Evolutionary conservation across 2,113 vertebrate genomes (phyloP).

Genomic region (Otolemur garnettii): DNA sequence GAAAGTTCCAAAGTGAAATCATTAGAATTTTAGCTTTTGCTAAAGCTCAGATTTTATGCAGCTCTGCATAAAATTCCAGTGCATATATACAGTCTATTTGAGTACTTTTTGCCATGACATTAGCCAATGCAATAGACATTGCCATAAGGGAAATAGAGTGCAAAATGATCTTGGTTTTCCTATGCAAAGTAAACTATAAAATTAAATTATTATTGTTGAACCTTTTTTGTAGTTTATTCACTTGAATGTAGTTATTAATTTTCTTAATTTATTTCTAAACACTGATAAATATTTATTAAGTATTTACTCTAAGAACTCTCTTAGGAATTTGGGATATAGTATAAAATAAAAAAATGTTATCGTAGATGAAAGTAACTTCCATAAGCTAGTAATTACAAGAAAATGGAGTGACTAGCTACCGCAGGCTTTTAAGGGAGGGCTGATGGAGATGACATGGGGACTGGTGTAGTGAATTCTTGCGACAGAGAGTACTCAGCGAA

Average conservation of each 20-base stretch:
- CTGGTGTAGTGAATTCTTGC: not conserved
- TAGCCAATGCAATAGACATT: not conserved
- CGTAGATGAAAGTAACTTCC: not conserved
- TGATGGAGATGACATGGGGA: not conserved
- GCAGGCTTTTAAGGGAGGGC: not conserved
- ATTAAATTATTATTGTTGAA: conserved; percentile 37
- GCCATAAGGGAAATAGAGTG: not conserved
- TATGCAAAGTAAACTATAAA: conserved; percentile 45
- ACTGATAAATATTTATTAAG: conserved; percentile 25
- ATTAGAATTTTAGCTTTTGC: not conserved
- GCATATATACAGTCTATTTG: not conserved
- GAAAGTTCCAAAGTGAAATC: conserved; percentile 31
- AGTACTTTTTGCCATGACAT: conserved; percentile 42
- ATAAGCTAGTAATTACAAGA: conserved; percentile 51
- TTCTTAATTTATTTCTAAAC: conserved; percentile 65
- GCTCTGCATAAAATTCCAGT: not conserved
- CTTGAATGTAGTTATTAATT: conserved; percentile 17
- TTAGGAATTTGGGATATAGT: conserved; percentile 28
- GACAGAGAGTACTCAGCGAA: not conserved
- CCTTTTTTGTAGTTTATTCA: not conserved
- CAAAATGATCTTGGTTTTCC: not conserved
- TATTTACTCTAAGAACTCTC: conserved; percentile 23
- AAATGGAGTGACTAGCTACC: not conserved
- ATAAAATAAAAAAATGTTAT: conserved; percentile 17
- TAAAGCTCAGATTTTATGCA: conserved; percentile 12